These are phyloP conservation scores for Hirtodrosophila cameraria DNA, from an alignment of 2,888 invertebrate genomes.

Conservation along the genomic window DNA sequence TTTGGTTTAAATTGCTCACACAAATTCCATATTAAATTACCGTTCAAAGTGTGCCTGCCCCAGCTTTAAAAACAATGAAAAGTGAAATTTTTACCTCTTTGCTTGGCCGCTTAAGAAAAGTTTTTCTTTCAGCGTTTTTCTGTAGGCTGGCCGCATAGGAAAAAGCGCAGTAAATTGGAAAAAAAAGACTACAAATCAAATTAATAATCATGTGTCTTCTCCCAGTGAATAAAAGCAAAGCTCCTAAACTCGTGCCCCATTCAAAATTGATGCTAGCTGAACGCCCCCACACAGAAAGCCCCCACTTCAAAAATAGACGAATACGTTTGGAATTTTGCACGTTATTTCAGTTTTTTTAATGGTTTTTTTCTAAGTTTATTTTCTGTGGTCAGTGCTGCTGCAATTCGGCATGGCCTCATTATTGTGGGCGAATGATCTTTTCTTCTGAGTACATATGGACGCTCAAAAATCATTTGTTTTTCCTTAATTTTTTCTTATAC, in stretches of 20 bases:
- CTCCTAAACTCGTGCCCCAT: conserved; percentile 60
- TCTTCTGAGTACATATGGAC: conserved; percentile 21
- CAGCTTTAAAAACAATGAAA: conserved; percentile 51
- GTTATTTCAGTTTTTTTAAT: conserved; percentile 24
- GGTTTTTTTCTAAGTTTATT: neutral
- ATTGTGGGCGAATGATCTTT: conserved; percentile 63
- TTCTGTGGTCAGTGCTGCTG: conserved; percentile 36
- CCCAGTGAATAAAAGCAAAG: conserved; percentile 7
- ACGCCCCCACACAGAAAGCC: conserved; percentile 53
- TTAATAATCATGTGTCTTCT: conserved; percentile 75
- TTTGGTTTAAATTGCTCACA: conserved; percentile 42
- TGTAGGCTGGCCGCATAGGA: conserved; percentile 10
- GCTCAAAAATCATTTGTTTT: conserved; percentile 34
- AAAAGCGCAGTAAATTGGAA: conserved; percentile 61
- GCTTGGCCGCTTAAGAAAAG: neutral
- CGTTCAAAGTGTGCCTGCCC: conserved; percentile 1
- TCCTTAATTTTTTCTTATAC: conserved; percentile 3
- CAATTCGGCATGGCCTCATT: conserved; percentile 60
- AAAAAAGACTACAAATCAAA: conserved; percentile 70
- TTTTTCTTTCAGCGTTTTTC: conserved; percentile 3
- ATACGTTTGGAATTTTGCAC: conserved; percentile 38
- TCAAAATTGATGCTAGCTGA: conserved; percentile 59
- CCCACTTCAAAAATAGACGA: neutral
- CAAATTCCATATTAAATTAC: conserved; percentile 50
- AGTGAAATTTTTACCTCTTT: conserved; percentile 75